Percentiles rank a stretch among this genome's conserved stretches.
These are phyloP conservation scores for Lipotes vexillifer DNA, from an alignment of 2,113 vertebrate genomes.

Conservation along the genomic window DNA sequence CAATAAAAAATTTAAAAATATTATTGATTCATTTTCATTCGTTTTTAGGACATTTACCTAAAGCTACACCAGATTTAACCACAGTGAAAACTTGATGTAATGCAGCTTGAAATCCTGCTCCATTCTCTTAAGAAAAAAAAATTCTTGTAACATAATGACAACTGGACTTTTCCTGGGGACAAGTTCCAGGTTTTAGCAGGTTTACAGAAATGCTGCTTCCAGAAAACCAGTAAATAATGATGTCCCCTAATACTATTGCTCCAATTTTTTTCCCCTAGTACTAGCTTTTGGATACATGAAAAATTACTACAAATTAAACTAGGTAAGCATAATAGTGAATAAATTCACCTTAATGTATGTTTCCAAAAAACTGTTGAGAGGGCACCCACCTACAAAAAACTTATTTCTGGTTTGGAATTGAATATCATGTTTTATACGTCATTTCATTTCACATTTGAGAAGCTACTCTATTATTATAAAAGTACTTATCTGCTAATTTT, in stretches of 20 bases:
- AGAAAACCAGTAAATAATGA: not conserved
- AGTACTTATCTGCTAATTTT: not conserved
- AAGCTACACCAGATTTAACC: not conserved
- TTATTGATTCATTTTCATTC: not conserved
- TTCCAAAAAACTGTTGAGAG: not conserved
- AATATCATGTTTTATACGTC: not conserved
- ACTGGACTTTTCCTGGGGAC: not conserved
- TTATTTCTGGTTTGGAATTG: not conserved
- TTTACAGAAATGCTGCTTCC: not conserved
- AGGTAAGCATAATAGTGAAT: not conserved
- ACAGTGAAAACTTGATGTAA: not conserved
- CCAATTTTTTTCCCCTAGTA: not conserved
- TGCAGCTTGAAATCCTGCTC: not conserved
- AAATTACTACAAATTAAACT: not conserved
- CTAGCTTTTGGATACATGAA: not conserved
- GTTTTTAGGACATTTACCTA: not conserved
- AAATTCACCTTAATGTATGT: not conserved
- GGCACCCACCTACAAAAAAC: not conserved
- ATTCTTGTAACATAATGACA: not conserved
- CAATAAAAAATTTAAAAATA: not conserved
- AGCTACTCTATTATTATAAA: not conserved
- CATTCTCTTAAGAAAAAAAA: not conserved
- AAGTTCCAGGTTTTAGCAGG: not conserved
- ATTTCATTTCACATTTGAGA: not conserved
- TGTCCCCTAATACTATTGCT: not conserved